A percentile compares a stretch with the other conserved stretches of the same genome.
Conservation (phyloP, 2,888 invertebrate genomes). For the Dexiosoma caninum region DNA sequence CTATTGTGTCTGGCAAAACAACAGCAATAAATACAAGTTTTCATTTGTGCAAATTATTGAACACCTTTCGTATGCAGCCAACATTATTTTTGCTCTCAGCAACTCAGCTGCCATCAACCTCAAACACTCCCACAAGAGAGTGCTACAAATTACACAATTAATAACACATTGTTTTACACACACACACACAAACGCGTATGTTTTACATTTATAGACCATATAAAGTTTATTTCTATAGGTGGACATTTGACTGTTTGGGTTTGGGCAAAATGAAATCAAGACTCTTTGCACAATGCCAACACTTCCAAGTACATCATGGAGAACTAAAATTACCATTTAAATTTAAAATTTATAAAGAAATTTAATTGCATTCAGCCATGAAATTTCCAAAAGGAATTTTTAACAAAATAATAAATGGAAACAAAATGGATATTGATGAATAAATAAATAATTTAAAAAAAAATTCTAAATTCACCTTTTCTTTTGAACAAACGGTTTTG, state of each 20-base stretch:
- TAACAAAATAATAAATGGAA: too few species aligned
- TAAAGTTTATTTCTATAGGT: not conserved
- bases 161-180: constrained; percentile 51
- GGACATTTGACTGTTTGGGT: not conserved
- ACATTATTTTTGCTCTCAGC: not conserved
- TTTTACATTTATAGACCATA: constrained; percentile 11
- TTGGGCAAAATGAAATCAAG: not conserved
- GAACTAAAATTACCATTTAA: too few species aligned
- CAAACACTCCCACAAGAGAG: not conserved
- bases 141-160: constrained; percentile 57
- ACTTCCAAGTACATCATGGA: too few species aligned
- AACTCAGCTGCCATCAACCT: not conserved
- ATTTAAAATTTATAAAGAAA: too few species aligned
- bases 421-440: too few species aligned
- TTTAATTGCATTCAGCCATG: too few species aligned
- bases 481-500: too few species aligned
- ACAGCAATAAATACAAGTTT: not conserved
- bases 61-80: not conserved
- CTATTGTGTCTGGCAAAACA: not conserved
- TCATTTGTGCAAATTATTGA: constrained; percentile 14
- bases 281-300: too few species aligned
- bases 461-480: too few species aligned
- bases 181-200: too few species aligned
- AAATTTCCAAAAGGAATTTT: too few species aligned
- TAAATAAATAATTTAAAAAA: too few species aligned